Percentiles rank a stretch among this genome's conserved stretches.
phyloP scores from a whole-genome alignment of 2,797 vertebrate genomes.

The Pteronotus mesoamericanus region DNA sequence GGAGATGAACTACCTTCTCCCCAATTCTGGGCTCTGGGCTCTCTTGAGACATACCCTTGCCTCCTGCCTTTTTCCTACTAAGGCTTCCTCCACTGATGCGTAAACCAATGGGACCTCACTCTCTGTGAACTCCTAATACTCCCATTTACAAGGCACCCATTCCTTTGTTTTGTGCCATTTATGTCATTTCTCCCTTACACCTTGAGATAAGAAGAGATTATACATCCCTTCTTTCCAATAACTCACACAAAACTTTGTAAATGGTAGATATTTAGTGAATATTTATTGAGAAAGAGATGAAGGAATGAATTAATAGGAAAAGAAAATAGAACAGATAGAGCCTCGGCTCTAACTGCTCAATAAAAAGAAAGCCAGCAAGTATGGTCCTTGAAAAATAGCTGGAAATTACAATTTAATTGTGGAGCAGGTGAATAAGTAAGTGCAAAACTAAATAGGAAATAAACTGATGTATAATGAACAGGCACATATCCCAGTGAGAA shows the following conservation, averaged over 20 bases:
- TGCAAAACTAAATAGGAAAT: not conserved
- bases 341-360: not conserved
- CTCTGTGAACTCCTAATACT: not conserved
- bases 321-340: not conserved
- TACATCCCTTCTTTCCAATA: not conserved
- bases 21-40: not conserved
- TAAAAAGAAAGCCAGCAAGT: not conserved
- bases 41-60: not conserved
- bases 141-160: not conserved
- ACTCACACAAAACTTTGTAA: not conserved
- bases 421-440: not conserved
- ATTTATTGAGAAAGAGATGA: not conserved
- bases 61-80: not conserved
- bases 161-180: not conserved
- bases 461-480: not conserved
- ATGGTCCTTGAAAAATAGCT: not conserved
- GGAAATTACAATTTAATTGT: not conserved
- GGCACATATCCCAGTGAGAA: not conserved
- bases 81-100: not conserved
- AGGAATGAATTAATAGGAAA: not conserved
- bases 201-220: not conserved
- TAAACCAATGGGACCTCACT: not conserved
- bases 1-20: not conserved
- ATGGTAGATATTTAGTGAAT: not conserved
- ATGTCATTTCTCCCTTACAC: not conserved